phyloP scores from a whole-genome alignment of 2,888 invertebrate species.

The Andrena camellia region DNA sequence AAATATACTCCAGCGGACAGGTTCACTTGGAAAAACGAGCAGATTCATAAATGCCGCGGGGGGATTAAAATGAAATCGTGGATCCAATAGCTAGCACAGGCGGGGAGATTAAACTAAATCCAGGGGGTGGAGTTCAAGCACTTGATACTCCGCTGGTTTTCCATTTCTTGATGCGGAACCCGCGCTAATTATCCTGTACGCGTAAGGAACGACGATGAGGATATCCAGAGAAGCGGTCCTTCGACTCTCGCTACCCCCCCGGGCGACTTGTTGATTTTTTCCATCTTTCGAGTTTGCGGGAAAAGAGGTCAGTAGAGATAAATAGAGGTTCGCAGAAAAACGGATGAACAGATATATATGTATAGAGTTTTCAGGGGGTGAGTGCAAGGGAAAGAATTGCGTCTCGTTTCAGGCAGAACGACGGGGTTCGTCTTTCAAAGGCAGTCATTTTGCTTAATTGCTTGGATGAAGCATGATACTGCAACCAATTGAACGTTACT shows the following conservation, averaged over 20 bases:
- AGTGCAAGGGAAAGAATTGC: too few species aligned
- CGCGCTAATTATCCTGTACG: constrained; percentile 24
- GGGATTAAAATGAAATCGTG: not conserved
- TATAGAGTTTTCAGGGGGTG: too few species aligned
- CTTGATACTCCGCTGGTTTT: not conserved
- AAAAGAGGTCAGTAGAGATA: not conserved
- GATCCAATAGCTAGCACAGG: not conserved
- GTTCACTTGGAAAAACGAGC: not conserved
- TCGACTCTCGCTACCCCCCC: not conserved
- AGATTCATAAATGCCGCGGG: not conserved
- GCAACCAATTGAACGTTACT: not conserved
- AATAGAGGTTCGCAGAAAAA: too few species aligned
- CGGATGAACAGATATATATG: not conserved
- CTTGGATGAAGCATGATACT: too few species aligned
- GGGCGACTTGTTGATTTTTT: constrained; percentile 11
- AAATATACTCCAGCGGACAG: not conserved
- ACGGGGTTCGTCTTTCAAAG: too few species aligned
- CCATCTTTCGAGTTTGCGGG: not conserved
- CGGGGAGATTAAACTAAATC: constrained; percentile 12
- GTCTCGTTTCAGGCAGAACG: too few species aligned
- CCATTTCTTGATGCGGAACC: not conserved
- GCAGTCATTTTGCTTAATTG: too few species aligned
- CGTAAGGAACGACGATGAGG: constrained; percentile 24
- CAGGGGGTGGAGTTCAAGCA: not conserved
- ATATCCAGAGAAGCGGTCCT: not conserved